Evolutionary conservation across 1,140 invertebrate species (phyloP).

Genomic region (Zaprionus capensis): DNA sequence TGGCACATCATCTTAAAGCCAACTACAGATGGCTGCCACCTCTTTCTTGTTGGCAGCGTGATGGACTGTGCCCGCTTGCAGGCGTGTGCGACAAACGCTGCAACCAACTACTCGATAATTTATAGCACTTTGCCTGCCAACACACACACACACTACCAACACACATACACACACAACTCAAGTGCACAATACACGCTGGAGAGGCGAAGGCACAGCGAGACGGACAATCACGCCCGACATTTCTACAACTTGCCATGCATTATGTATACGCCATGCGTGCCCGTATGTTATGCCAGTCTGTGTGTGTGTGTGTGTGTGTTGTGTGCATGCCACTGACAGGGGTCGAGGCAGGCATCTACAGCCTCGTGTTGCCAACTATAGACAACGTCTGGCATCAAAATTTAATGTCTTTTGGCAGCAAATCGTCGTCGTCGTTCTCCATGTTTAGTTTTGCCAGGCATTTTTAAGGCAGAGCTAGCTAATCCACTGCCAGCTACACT

Average conservation of each 20-base stretch:
- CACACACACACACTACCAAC: conserved; percentile 32
- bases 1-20: conserved; percentile 24
- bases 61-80: conserved; percentile 34
- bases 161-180: conserved; percentile 38
- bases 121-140: conserved; percentile 74
- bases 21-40: conserved; percentile 31
- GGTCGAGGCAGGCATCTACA: conserved; percentile 17
- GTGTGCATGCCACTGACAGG: conserved; percentile 32
- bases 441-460: conserved; percentile 56
- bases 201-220: conserved; percentile 6
- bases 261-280: conserved; percentile 76
- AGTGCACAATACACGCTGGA: conserved; percentile 57
- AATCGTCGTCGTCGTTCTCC: conserved; percentile 44
- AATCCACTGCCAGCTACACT: conserved; percentile 15
- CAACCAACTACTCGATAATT: conserved; percentile 77
- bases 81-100: conserved; percentile 16
- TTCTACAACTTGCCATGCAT: conserved; percentile 63
- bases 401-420: conserved; percentile 76
- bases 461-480: conserved; percentile 55
- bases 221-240: conserved; percentile 69
- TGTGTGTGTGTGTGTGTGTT: conserved; percentile 18
- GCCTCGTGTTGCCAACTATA: conserved; percentile 30
- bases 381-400: conserved; percentile 68
- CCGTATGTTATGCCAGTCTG: conserved; percentile 17
- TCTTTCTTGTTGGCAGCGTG: conserved; percentile 48